Base-by-base conservation (phyloP, 2,113 vertebrate species). In the Forbesichthys papilliferus region DNA sequence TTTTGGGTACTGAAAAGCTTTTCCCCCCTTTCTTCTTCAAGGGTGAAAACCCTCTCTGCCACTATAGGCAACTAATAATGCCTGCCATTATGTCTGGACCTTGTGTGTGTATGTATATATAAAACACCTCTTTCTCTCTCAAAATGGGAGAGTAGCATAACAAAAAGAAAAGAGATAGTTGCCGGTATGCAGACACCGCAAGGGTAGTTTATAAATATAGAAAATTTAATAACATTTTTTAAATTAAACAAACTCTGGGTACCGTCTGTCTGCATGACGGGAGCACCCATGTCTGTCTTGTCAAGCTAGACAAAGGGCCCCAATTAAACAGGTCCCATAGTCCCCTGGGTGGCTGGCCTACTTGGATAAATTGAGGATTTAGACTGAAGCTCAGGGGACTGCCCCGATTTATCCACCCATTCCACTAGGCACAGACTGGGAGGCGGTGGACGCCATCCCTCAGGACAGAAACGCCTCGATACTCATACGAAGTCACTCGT, bases 291-390 rank as follows among this genome's bases (percentile, higher is more conserved):
- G 36, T 42, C 36, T 42, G 36, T 27, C 27, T 27, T 27, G 36
- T 42, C 36, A 42, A 42, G 36, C 36, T 42, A 42, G 36, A 42
- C 36, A 60, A 61, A 27, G 56, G 3, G 16, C 7, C 36, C 18
- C 12, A 6, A 4, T 56, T 10, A 56, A 16, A 9, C 54, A 6
- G 34, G 34, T 33, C 63, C 64, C 68, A 59, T 59, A 16, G 67
- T 73, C 79, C 63, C 81, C 75, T 75, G 62, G 69, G 80, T 63
- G 76, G 69, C 55, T 65, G 81, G 55, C 84, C 87, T 81, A 89
- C 78, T 86, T 87, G 73, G 48, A 70, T 80, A 83, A 86, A 84
- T 53, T 78, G 66, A 78, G 81, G 73, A 76, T 71, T 78, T 66
- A 80, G 84, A 82, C 67, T 72, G 65, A 79, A 73, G 72, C 80